Evolutionary conservation across 2,888 invertebrate species (phyloP).

Genomic region (Stegophylla sp.): DNA sequence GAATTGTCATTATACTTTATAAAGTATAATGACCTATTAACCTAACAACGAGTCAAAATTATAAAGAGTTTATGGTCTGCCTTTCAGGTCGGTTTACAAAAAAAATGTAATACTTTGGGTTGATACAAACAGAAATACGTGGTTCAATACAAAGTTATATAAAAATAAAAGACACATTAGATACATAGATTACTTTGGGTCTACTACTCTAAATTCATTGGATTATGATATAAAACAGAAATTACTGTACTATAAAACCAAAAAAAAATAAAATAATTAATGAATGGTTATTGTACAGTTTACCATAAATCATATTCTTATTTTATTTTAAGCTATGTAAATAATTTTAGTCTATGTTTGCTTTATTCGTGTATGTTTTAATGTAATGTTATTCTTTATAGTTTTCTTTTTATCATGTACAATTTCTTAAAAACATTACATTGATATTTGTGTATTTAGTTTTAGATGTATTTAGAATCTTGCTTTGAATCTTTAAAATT

Average conservation of each 20-base stretch:
- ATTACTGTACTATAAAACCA: neutral
- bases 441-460: neutral
- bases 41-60: too few species aligned
- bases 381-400: neutral
- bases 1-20: too few species aligned
- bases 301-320: neutral
- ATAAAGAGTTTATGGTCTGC: constrained; percentile 3
- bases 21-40: too few species aligned
- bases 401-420: neutral
- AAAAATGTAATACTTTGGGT: neutral
- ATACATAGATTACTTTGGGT: neutral
- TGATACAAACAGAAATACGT: constrained; percentile 3
- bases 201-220: neutral
- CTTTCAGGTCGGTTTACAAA: neutral
- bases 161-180: constrained; percentile 12
- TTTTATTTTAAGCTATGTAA: neutral
- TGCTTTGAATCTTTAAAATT: neutral
- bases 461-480: neutral
- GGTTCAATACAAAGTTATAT: neutral
- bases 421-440: too few species aligned
- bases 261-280: neutral
- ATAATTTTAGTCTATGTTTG: neutral
- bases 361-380: neutral
- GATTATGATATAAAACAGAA: neutral
- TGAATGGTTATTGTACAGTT: neutral